Evolutionary conservation across 2,113 vertebrate species (phyloP), one percentile per base, ranked within the genome.

Genomic region (Corythaixoides concolor): DNA sequence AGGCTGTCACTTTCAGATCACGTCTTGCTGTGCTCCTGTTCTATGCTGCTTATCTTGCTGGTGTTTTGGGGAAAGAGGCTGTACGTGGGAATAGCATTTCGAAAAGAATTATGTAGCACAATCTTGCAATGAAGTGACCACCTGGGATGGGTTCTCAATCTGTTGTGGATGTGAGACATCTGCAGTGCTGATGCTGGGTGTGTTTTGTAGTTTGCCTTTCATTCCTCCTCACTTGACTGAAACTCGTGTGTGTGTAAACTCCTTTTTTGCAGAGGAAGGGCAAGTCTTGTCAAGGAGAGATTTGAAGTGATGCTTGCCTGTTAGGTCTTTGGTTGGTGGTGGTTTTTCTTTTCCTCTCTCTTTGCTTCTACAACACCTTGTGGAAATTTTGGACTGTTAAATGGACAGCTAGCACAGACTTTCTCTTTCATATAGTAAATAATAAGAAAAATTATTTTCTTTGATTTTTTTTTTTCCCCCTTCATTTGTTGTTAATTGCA

Each of bases 391-490:
- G 11, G 21, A 8, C 59, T 80, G 11, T 59, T 89, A 86, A 28
- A 41, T 59, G 15, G 55, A 60, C 18, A 62, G 24, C 39, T 79
- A 68, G 9, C 0, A 0, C 14, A 66, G 68, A 19, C 58, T 73
- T 78, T 33, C 22, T 76, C 17, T 56, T 72, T 64, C 14, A 22
- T 23, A 8, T 10, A 43, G 28, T 63, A 85, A 92, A n/a, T 24
- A 85, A n/a, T 37, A 73, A 52, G 12, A 37, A 53, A 15, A 33
- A 35, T 2, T 18, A 19, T 20, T 50, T 45, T 74, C 0, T 21
- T 27, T 43, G 1, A 15, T 9, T 0, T 30, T 23, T 9, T 0
- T 27, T 23, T n/a, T 47, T 39, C 45, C 73, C 73, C 33, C 6
- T 73, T 69, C 0, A 1, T 80, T 88, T 94, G 19, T 53, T 77